Evolutionary conservation across 1,140 invertebrate species (phyloP).

Genomic region (Drosophila ironensis): DNA sequence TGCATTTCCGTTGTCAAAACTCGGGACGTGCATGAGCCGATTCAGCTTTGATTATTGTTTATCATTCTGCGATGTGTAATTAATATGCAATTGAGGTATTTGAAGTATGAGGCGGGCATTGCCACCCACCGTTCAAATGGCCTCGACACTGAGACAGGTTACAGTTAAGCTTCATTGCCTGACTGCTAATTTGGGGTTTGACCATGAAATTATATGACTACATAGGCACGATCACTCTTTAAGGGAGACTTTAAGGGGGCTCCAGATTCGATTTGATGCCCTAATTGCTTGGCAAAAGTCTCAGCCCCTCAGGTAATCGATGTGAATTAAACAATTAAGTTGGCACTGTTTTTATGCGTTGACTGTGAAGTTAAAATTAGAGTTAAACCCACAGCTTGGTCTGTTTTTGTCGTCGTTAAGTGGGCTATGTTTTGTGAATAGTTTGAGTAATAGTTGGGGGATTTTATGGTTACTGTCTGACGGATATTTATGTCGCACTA

Average conservation of each 20-base stretch:
- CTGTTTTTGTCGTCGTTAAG: too few relatives aligned
- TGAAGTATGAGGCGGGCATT: slow-evolving; percentile 3
- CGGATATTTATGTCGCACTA: too few relatives aligned
- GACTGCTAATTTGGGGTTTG: slow-evolving; percentile 55
- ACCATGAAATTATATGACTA: slow-evolving; percentile 48
- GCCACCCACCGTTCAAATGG: background rate
- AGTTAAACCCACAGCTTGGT: too few relatives aligned
- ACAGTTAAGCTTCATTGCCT: slow-evolving; percentile 48
- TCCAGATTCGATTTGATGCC: background rate
- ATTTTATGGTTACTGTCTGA: too few relatives aligned
- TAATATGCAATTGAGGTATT: slow-evolving; percentile 42
- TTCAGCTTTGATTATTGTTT: slow-evolving; percentile 15
- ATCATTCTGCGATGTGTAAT: slow-evolving; percentile 23
- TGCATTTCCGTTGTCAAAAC: slow-evolving; percentile 15
- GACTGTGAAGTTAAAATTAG: too few relatives aligned
- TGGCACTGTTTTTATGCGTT: too few relatives aligned
- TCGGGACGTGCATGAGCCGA: slow-evolving; percentile 10
- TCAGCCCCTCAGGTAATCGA: too few relatives aligned
- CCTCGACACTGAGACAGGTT: slow-evolving; percentile 52
- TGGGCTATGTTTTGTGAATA: too few relatives aligned
- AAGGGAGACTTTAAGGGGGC: background rate
- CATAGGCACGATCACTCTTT: slow-evolving; percentile 15
- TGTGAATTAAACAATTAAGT: too few relatives aligned
- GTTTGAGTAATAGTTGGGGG: too few relatives aligned
- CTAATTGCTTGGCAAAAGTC: background rate